Conservation (phyloP, 2,797 vertebrate genomes). For the Enoplosus armatus region DNA sequence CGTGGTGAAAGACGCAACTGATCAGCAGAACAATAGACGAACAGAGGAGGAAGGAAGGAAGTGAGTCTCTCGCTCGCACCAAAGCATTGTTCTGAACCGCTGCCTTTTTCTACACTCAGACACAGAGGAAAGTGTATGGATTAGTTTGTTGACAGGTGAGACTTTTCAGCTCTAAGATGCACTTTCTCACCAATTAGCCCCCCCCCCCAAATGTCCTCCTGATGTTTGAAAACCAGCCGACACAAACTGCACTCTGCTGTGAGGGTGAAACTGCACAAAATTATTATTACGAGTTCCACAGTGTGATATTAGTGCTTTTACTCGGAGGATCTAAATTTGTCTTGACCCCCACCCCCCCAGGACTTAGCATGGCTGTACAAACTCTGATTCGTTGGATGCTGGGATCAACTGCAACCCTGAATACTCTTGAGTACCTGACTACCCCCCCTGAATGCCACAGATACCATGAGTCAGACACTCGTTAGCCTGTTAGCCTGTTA, state of each 20-base stretch:
- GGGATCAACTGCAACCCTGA: too few relatives aligned
- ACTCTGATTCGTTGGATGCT: too few relatives aligned
- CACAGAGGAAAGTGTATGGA: neutral
- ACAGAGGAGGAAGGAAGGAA: conserved; percentile 14
- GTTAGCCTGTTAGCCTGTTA: too few relatives aligned
- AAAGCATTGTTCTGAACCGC: neutral
- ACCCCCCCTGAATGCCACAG: too few relatives aligned
- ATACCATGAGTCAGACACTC: too few relatives aligned
- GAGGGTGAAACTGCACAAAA: too few relatives aligned
- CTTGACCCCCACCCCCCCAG: too few relatives aligned
- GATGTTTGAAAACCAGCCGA: neutral
- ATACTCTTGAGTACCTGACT: too few relatives aligned
- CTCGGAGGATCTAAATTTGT: neutral
- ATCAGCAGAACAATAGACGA: conserved; percentile 52
- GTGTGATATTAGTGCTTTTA: neutral
- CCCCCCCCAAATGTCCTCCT: neutral
- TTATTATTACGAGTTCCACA: too few relatives aligned
- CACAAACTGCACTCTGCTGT: neutral
- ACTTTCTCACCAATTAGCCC: neutral
- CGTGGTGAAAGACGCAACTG: conserved; percentile 23
- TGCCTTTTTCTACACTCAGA: neutral
- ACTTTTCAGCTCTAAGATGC: neutral
- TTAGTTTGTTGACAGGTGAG: neutral
- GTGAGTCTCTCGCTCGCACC: conserved; percentile 11
- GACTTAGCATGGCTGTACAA: too few relatives aligned